A percentile compares a stretch with the other conserved stretches of the same genome.
phyloP scores from a whole-genome alignment of 2,113 vertebrate species.

The Eptatretus burgeri region DNA sequence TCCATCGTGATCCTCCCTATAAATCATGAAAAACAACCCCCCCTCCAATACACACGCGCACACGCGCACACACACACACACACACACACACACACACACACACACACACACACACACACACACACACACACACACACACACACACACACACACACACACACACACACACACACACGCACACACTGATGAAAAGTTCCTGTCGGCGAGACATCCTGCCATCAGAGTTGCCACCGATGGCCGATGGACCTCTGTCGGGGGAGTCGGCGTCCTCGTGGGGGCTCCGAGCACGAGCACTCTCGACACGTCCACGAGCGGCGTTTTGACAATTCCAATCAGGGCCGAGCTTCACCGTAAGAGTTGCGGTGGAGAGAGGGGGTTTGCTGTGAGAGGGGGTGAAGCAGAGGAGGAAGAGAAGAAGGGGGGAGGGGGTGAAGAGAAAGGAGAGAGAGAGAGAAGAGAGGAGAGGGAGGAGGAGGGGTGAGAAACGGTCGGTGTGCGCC shows the following conservation, averaged over 20 bases:
- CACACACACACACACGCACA: not conserved
- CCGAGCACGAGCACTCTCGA: too few species aligned
- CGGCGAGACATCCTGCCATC: too few species aligned
- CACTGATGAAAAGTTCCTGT: too few species aligned
- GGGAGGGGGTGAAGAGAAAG: not conserved
- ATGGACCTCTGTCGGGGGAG: too few species aligned
- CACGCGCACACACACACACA: not conserved
- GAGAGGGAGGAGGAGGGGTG: constrained; percentile 4
- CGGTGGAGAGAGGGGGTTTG: not conserved
- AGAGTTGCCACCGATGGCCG: too few species aligned
- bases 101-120: too few species aligned
- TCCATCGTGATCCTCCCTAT: too few species aligned
- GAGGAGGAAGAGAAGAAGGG: not conserved
- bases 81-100: not conserved
- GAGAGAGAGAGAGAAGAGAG: constrained; percentile 6
- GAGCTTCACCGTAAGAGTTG: not conserved
- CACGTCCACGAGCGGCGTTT: not conserved
- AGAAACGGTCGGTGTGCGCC: constrained; percentile 2
- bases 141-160: not conserved
- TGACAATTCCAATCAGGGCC: constrained; percentile 4
- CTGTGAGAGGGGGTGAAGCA: not conserved
- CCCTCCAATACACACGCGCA: too few species aligned
- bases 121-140: not conserved
- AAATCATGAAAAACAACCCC: too few species aligned
- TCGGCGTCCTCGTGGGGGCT: too few species aligned